A percentile compares a stretch with the other conserved stretches of the same genome.
Conservation (phyloP, 2,888 invertebrate species). For the Stenchaetothrips biformis region DNA sequence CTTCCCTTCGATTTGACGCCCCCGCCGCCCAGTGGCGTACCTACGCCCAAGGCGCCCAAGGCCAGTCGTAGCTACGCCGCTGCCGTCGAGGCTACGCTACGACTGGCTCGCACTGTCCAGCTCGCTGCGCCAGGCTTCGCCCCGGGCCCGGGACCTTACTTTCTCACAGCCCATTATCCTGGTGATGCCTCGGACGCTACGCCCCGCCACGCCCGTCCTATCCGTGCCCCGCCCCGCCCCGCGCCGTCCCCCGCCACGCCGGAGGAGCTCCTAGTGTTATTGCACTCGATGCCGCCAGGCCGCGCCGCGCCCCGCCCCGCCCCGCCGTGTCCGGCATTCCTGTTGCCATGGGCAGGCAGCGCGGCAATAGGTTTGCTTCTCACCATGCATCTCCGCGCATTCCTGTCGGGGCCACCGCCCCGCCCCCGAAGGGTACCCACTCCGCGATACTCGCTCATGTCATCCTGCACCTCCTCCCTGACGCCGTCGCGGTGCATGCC, state of each 20-base stretch:
- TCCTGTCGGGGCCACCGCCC: not conserved
- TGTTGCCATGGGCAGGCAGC: slow-evolving; percentile 2
- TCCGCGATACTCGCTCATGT: not conserved
- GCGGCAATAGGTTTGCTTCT: slow-evolving; percentile 4
- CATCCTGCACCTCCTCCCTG: not conserved
- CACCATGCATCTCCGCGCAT: not conserved
- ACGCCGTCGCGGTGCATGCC: not conserved
- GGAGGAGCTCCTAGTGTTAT: slow-evolving; percentile 8
- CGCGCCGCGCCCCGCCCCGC: no score
- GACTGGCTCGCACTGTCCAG: not conserved
- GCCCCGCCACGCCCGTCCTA: not conserved
- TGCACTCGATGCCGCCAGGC: not conserved
- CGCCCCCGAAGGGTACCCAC: not conserved
- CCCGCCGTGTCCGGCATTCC: no score
- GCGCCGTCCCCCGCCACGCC: not conserved
- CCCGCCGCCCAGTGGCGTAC: no score
- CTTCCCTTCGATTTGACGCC: no score
- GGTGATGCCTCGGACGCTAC: slow-evolving; percentile 17
- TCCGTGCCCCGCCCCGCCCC: not conserved
- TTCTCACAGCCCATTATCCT: slow-evolving; percentile 22
- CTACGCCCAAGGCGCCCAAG: not conserved
- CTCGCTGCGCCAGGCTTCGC: not conserved
- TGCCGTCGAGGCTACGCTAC: not conserved
- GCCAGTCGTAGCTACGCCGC: not conserved
- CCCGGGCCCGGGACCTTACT: slow-evolving; percentile 14